Conservation (phyloP, 2,888 invertebrate species). For the Drosophila demipolita region DNA sequence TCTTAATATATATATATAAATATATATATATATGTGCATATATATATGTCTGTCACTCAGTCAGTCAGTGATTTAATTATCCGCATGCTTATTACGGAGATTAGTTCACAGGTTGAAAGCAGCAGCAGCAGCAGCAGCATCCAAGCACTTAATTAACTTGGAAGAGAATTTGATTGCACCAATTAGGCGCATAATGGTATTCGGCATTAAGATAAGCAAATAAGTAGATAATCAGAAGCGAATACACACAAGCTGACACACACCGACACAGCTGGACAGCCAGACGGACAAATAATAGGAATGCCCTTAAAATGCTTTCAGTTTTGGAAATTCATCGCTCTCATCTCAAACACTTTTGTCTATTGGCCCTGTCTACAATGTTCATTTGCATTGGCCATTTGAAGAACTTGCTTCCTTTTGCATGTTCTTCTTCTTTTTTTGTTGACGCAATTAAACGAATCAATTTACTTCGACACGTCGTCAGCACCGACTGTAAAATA, state of each 20-base stretch:
- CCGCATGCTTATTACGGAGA: slow-evolving; percentile 46
- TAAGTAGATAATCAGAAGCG: slow-evolving; percentile 15
- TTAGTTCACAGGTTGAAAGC: slow-evolving; percentile 29
- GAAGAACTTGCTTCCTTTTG: not conserved
- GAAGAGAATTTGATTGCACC: slow-evolving; percentile 66
- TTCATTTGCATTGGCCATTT: not conserved
- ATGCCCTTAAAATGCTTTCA: not conserved
- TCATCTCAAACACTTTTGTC: not conserved
- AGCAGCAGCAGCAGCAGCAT: not conserved
- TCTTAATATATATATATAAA: slow-evolving; percentile 6
- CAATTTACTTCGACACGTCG: too few relatives aligned
- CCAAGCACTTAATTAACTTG: slow-evolving; percentile 57
- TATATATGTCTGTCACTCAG: not conserved
- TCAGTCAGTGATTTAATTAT: slow-evolving; percentile 39
- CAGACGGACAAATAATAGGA: not conserved
- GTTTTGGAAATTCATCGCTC: not conserved
- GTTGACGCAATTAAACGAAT: not conserved
- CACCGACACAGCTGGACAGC: not conserved
- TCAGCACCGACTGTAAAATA: too few relatives aligned
- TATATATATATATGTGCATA: not conserved
- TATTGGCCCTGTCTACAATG: not conserved
- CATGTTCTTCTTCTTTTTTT: not conserved
- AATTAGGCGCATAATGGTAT: slow-evolving; percentile 60
- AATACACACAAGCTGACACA: slow-evolving; percentile 2
- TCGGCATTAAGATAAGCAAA: slow-evolving; percentile 31